phyloP scores from a whole-genome alignment of 2,888 invertebrate genomes.

The Notocelia uddmanniana region DNA sequence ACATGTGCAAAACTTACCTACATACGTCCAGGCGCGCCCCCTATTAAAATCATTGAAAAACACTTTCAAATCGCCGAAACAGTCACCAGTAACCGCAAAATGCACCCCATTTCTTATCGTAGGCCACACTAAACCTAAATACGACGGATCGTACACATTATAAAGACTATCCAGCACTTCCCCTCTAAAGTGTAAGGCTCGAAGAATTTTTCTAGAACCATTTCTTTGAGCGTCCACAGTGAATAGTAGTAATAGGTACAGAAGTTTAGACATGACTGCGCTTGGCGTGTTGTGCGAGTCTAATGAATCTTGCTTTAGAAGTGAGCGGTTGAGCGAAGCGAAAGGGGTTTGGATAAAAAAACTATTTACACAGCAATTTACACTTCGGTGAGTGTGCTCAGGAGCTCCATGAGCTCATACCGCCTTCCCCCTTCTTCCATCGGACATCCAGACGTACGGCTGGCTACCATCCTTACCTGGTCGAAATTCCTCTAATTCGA shows the following conservation, averaged over 20 bases:
- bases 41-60: constrained; percentile 75
- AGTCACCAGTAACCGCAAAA: constrained; percentile 69
- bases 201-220: background rate
- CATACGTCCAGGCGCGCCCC: constrained; percentile 82
- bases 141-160: constrained; percentile 77
- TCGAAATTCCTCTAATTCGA: no score
- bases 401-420: no score
- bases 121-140: constrained; percentile 78
- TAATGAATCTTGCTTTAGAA: background rate
- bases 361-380: background rate
- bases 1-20: constrained; percentile 69
- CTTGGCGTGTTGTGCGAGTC: background rate
- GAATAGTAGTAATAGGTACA: constrained; percentile 1
- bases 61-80: constrained; percentile 76
- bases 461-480: no score
- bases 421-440: no score
- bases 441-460: no score
- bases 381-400: no score
- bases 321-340: background rate
- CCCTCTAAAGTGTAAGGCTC: constrained; percentile 57
- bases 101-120: constrained; percentile 74
- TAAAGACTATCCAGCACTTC: constrained; percentile 75
- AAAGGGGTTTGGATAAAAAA: background rate
- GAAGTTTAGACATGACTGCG: constrained; percentile 29
- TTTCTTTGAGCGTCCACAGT: constrained; percentile 1